Evolutionary conservation across 2,113 vertebrate species (phyloP).

Genomic region (Dromaius novaehollandiae): DNA sequence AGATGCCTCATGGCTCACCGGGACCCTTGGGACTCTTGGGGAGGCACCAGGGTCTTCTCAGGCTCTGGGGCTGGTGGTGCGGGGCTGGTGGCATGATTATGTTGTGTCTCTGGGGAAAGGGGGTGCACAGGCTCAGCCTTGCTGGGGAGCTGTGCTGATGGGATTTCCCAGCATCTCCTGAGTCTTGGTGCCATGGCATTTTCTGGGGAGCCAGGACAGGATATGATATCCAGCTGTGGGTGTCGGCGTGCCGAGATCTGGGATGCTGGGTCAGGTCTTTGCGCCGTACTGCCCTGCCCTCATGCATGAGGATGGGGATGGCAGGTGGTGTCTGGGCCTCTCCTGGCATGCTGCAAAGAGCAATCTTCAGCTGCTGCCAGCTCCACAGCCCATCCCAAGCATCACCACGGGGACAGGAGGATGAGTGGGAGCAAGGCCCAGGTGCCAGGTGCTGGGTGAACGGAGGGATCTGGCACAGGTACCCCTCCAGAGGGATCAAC

Average conservation of each 20-base stretch:
- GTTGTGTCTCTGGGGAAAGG: too few species aligned
- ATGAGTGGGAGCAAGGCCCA: background rate
- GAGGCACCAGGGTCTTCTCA: background rate
- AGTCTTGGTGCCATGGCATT: background rate
- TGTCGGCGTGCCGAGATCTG: background rate
- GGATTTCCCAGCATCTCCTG: background rate
- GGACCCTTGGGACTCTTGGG: background rate
- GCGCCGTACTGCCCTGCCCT: background rate
- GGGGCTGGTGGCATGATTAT: accelerated
- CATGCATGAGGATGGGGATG: background rate
- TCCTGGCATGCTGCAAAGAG: background rate
- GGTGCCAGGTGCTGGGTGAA: accelerated
- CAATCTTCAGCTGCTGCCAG: background rate
- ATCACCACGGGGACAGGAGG: accelerated
- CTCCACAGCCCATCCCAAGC: background rate
- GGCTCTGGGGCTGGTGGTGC: background rate
- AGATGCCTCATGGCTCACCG: background rate
- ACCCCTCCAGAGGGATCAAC: too few species aligned
- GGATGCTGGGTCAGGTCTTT: background rate
- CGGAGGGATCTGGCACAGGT: background rate
- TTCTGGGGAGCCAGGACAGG: background rate
- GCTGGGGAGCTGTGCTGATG: background rate
- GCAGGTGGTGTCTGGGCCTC: background rate
- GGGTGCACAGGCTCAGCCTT: background rate
- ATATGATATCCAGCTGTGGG: background rate